Base-by-base conservation (phyloP, 2,888 invertebrate species). In the Sphaerophoria taeniata region DNA sequence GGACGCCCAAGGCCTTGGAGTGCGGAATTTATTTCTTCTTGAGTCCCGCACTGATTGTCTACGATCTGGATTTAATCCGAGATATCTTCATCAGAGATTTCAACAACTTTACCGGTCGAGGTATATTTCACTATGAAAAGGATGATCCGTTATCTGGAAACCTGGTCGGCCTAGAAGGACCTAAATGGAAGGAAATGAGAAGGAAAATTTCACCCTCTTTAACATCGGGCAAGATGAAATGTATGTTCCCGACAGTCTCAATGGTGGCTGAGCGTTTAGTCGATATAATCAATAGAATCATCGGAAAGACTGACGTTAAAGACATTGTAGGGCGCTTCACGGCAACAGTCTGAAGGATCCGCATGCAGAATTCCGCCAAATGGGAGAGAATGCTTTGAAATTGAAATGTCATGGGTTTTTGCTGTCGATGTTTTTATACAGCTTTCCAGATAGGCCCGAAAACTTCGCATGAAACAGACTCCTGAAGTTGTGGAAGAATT, bases 291-390 rank as follows among this genome's bases (percentile, higher is more conserved):
- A 11, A 14, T 6, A 47, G 67, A 43, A 49, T 16, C 0, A 51
- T 45, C 0, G 53, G 65, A 24, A 24, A 5, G 1, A 39, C 65
- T 89, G 92, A 91, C 70, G 88, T 91, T 0, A 91, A 91, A 69
- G 92, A 93, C 12, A 65, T 92, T 3, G 88, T 92, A 33, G 92
- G 92, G 0, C 91, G 92, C 34, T 93, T 92, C 72, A 93, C 93
- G 0, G 92, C 79, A 92, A 93, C 73, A 92, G 92, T 36, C 89
- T 93, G 55, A 89, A 90, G 6, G 88, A 93, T 87, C 90, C 91
- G 0, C 86, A 92, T 60, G 90, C 92, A 0, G 90, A 91, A 6
- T 93, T 93, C 74, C 89, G 90, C 0, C 63, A 24, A 0, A 89
- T 90, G 87, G 91, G 92, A 2, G 88, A 67, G 1, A 87, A 82